Percentiles rank a stretch among this genome's conserved stretches.
Conservation (phyloP, 2,113 vertebrate species). For the Hippocampus barbouri region DNA sequence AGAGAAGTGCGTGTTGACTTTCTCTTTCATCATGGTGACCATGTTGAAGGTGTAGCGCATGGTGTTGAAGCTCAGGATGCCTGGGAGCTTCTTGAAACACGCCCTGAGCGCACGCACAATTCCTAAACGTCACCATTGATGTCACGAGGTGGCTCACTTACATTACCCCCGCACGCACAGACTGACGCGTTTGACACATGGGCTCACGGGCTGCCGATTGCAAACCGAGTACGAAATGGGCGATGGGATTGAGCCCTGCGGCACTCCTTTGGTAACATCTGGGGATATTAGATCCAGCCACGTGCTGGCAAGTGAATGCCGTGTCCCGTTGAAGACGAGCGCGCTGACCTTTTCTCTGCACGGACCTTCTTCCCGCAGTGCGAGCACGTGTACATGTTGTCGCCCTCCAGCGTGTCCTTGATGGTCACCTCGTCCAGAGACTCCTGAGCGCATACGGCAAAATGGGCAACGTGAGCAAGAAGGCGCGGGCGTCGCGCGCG, state of each 20-base stretch:
- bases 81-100: constrained; percentile 97
- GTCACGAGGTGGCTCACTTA: neutral
- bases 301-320: too few relatives aligned
- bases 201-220: too few relatives aligned
- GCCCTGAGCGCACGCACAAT: constrained; percentile 70
- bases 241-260: too few relatives aligned
- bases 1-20: constrained; percentile 98
- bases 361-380: constrained; percentile 98
- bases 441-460: constrained; percentile 71
- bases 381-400: constrained; percentile 99
- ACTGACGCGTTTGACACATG: too few relatives aligned
- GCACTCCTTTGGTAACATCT: too few relatives aligned
- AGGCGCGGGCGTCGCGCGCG: neutral
- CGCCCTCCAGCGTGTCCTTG: constrained; percentile 97
- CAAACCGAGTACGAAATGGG: too few relatives aligned
- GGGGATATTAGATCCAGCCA: too few relatives aligned
- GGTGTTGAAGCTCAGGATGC: constrained; percentile 98
- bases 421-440: constrained; percentile 99
- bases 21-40: constrained; percentile 99
- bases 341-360: constrained; percentile 88
- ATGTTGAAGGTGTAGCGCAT: constrained; percentile 99
- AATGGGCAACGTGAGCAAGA: too few relatives aligned
- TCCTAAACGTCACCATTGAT: too few relatives aligned
- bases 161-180: too few relatives aligned
- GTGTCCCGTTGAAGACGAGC: too few relatives aligned